These are phyloP conservation scores for Poecilia velifera DNA, from an alignment of 2,797 vertebrate genomes.

Conservation along the genomic window DNA sequence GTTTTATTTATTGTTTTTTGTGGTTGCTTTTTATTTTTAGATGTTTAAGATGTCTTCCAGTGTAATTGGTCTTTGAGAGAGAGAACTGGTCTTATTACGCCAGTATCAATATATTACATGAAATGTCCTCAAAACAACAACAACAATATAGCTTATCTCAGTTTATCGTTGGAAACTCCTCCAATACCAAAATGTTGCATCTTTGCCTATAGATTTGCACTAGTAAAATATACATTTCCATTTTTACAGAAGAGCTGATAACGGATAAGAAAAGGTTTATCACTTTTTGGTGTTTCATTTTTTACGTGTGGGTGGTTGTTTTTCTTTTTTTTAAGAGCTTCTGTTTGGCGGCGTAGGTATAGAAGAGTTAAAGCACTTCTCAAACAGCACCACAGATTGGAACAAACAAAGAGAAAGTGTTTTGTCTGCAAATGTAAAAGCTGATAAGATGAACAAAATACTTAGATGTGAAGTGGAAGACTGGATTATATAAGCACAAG, in stretches of 20 bases:
- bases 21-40: no score
- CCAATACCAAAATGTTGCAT: no score
- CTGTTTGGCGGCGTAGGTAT: slow-evolving; percentile 10
- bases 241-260: background rate
- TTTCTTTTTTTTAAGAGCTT: slow-evolving; percentile 11
- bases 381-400: slow-evolving; percentile 10
- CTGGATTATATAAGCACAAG: slow-evolving; percentile 10
- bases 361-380: slow-evolving; percentile 1
- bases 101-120: no score
- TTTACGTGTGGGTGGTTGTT: background rate
- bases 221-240: background rate
- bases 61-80: no score
- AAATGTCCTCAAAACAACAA: no score
- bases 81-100: no score
- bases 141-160: no score
- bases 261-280: background rate
- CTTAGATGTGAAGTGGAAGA: slow-evolving; percentile 18
- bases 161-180: no score
- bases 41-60: no score
- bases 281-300: background rate
- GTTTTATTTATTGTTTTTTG: no score
- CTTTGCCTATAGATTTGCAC: background rate
- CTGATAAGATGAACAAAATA: slow-evolving; percentile 13
- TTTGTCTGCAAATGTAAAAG: slow-evolving; percentile 17
- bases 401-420: slow-evolving; percentile 14